A percentile compares a stretch with the other conserved stretches of the same genome.
phyloP scores from a whole-genome alignment of 2,113 vertebrate genomes.

The Varanus salvator region DNA sequence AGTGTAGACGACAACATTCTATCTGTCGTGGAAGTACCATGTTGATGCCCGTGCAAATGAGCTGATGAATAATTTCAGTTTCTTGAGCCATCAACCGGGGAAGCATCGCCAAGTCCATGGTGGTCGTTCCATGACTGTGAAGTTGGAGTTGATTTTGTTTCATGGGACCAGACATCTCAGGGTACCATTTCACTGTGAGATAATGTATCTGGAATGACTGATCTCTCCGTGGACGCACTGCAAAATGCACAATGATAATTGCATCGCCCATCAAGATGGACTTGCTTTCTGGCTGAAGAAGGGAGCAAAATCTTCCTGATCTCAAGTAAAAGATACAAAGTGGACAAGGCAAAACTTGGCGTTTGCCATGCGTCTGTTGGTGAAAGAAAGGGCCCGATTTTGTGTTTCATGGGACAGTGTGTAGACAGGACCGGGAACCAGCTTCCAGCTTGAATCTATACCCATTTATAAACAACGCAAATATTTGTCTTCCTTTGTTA shows the following conservation, averaged over 20 bases:
- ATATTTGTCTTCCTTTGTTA: background rate
- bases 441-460: background rate
- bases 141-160: conserved; percentile 56
- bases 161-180: conserved; percentile 77
- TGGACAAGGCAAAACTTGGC: background rate
- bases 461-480: background rate
- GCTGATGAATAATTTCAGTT: background rate
- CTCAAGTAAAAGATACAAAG: background rate
- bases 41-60: background rate
- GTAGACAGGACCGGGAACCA: background rate
- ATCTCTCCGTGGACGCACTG: conserved; percentile 73
- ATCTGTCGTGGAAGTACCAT: background rate
- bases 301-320: background rate
- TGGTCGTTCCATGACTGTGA: background rate
- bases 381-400: background rate
- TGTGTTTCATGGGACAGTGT: background rate
- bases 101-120: background rate
- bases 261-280: no score
- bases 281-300: background rate
- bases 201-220: conserved; percentile 71
- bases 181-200: conserved; percentile 77
- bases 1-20: background rate
- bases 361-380: no score
- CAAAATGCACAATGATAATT: conserved; percentile 66
- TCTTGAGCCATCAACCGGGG: background rate